Conservation (phyloP, 2,888 invertebrate genomes). For the Drosophila helvetica region DNA sequence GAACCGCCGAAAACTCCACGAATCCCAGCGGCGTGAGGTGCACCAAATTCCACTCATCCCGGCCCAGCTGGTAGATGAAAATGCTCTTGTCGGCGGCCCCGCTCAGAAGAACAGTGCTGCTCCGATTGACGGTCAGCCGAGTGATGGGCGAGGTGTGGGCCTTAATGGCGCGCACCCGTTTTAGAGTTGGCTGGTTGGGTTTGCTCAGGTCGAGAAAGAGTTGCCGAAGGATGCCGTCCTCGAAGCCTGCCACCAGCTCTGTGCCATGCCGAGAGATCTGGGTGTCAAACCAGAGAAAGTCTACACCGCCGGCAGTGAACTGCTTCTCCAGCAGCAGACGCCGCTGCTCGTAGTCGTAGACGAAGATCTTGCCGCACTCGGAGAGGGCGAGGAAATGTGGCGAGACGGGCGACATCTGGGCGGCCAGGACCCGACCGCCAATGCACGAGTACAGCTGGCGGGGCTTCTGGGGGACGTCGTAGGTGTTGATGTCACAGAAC, state of each 20-base stretch:
- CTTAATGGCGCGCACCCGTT: conserved; percentile 85
- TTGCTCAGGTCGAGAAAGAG: conserved; percentile 76
- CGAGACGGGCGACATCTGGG: conserved; percentile 88
- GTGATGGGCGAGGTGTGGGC: conserved; percentile 88
- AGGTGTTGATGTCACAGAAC: conserved; percentile 88
- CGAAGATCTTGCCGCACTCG: conserved; percentile 88
- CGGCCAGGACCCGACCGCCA: conserved; percentile 89
- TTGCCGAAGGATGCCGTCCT: conserved; percentile 89
- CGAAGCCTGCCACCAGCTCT: conserved; percentile 88
- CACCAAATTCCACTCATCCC: conserved; percentile 82
- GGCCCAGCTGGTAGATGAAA: conserved; percentile 86
- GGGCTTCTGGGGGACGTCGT: conserved; percentile 84
- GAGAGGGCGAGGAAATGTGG: conserved; percentile 90
- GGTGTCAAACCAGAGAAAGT: conserved; percentile 89
- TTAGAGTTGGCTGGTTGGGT: conserved; percentile 41
- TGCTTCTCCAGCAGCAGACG: conserved; percentile 86
- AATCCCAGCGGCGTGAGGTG: conserved; percentile 88
- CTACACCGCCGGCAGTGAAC: conserved; percentile 86
- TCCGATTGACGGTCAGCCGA: conserved; percentile 86
- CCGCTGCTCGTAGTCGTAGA: conserved; percentile 88
- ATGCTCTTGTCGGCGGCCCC: conserved; percentile 88
- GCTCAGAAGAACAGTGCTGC: conserved; percentile 87
- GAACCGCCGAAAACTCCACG: conserved; percentile 86
- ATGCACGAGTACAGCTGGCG: conserved; percentile 88
- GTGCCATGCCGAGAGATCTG: conserved; percentile 87